Conservation (phyloP, 2,888 invertebrate genomes). For the Nymphalis polychloros region DNA sequence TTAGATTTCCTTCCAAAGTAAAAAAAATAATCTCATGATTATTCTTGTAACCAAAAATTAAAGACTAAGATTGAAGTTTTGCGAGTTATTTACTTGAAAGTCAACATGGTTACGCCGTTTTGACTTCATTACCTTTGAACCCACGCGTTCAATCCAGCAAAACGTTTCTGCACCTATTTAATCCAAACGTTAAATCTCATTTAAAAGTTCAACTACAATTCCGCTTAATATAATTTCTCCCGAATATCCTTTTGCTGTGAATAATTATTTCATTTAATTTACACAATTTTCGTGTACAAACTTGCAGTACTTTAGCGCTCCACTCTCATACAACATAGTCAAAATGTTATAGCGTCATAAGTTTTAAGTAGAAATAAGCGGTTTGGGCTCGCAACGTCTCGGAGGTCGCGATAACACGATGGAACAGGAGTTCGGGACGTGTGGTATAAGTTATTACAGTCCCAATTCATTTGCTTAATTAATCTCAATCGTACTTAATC, state of each 20-base stretch:
- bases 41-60: too few species aligned
- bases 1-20: too few species aligned
- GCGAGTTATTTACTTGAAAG: too few species aligned
- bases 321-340: conserved; percentile 34
- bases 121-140: too few species aligned
- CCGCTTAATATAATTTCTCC: not conserved
- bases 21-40: too few species aligned
- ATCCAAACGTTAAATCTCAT: not conserved
- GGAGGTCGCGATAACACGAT: conserved; percentile 46
- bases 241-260: not conserved
- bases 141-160: too few species aligned
- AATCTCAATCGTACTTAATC: too few species aligned
- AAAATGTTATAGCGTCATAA: conserved; percentile 43
- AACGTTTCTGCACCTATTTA: not conserved
- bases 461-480: not conserved
- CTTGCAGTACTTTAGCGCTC: conserved; percentile 31
- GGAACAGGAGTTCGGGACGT: conserved; percentile 35
- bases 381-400: conserved; percentile 47
- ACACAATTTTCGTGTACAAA: conserved; percentile 24
- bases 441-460: conserved; percentile 22
- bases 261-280: conserved; percentile 10
- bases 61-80: too few species aligned
- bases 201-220: not conserved
- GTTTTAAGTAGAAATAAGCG: conserved; percentile 50
- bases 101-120: too few species aligned